Percentiles rank a stretch among this genome's conserved stretches.
These are phyloP conservation scores for Sakesphorus luctuosus DNA, from an alignment of 2,113 vertebrate species.

Conservation along the genomic window DNA sequence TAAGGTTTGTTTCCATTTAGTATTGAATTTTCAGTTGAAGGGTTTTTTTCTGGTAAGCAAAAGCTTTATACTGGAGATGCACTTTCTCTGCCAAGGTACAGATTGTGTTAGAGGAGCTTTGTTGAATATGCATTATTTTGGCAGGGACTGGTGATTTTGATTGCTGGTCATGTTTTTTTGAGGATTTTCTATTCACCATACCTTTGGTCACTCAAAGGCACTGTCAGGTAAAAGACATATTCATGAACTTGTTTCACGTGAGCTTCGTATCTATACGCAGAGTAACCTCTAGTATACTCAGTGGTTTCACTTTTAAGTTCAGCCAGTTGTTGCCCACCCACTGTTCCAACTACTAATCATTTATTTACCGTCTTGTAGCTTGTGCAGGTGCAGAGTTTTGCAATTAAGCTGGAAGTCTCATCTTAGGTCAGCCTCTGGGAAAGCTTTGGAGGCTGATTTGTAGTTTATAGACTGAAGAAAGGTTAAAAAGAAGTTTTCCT, in stretches of 20 bases:
- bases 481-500: not conserved
- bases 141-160: not conserved
- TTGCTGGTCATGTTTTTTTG: not conserved
- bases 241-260: not conserved
- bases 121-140: rapidly evolving
- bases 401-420: not conserved
- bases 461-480: not conserved
- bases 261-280: not conserved
- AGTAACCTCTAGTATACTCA: not conserved
- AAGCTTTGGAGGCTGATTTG: not conserved
- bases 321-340: not conserved
- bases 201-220: not conserved
- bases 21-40: not conserved
- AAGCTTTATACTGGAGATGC: not conserved
- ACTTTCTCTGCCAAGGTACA: not conserved
- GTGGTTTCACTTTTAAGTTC: not conserved
- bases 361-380: not conserved
- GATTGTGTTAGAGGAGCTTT: not conserved
- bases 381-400: not conserved
- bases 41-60: not conserved
- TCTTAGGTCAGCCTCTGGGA: not conserved
- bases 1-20: not conserved
- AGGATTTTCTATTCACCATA: not conserved
- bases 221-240: not conserved
- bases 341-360: not conserved